Evolutionary conservation across 2,797 vertebrate species (phyloP).

Genomic region (Alectoris magna): DNA sequence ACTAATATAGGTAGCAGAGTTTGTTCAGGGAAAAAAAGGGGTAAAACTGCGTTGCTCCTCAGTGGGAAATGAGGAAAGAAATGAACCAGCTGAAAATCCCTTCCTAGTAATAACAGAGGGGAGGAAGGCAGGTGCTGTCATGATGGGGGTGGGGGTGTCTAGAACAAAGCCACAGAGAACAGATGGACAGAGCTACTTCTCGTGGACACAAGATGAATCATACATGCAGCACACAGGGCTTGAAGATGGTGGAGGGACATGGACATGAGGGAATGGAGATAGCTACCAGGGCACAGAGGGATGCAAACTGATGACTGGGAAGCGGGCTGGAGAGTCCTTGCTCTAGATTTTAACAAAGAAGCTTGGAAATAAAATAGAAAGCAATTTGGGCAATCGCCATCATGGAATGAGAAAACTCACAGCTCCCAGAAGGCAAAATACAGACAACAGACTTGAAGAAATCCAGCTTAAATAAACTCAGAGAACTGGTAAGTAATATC

Average conservation of each 20-base stretch:
- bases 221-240: neutral
- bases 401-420: neutral
- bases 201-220: slow-evolving; percentile 26
- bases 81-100: slow-evolving; percentile 29
- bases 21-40: slow-evolving; percentile 14
- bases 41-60: neutral
- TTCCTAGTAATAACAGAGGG: slow-evolving; percentile 9
- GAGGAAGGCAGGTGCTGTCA: slow-evolving; percentile 36
- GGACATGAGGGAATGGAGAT: neutral
- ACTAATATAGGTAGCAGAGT: slow-evolving; percentile 10
- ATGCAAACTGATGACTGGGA: neutral
- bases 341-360: neutral
- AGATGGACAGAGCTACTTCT: slow-evolving; percentile 52
- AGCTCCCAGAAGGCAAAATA: slow-evolving; percentile 6
- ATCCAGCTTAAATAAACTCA: slow-evolving; percentile 8
- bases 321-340: neutral
- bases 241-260: neutral
- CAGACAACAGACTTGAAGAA: neutral
- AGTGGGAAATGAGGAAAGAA: neutral
- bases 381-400: neutral
- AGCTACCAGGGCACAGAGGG: slow-evolving; percentile 12
- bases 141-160: neutral
- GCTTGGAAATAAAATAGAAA: slow-evolving; percentile 12
- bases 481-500: neutral
- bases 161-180: slow-evolving; percentile 36